phyloP scores from a whole-genome alignment of 1,140 invertebrate species.

The Nasonia giraulti region DNA sequence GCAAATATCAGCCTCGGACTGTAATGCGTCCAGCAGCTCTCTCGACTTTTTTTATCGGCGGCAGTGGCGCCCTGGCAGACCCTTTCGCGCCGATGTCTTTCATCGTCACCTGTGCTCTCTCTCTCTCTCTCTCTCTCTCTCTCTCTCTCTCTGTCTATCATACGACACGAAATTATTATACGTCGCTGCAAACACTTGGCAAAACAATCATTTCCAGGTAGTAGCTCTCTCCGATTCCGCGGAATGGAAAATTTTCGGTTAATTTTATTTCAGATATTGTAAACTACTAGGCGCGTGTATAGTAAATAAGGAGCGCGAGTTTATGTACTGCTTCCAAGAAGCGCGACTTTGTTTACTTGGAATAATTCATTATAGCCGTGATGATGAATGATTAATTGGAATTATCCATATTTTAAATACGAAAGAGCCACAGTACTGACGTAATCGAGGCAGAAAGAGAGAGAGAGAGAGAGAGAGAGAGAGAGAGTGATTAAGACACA shows the following conservation, averaged over 20 bases:
- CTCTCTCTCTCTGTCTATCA: no score
- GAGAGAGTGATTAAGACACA: conserved; percentile 4
- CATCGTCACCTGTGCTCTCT: not conserved
- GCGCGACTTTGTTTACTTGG: not conserved
- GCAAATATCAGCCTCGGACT: conserved; percentile 70
- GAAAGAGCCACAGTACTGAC: not conserved
- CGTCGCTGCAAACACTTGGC: no score
- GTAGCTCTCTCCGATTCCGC: no score
- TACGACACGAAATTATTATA: no score
- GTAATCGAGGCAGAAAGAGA: not conserved
- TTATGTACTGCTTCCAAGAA: not conserved
- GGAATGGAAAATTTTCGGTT: not conserved
- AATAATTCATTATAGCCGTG: not conserved
- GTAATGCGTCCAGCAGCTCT: conserved; percentile 64
- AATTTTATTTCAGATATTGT: not conserved
- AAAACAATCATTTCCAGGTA: no score
- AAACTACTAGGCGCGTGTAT: no score
- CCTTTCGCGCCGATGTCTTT: not conserved
- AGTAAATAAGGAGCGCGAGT: no score
- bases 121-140: no score
- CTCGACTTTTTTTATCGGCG: conserved; percentile 6
- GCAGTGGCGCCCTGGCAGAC: not conserved
- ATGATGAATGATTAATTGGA: no score
- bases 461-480: not conserved
- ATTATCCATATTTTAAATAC: not conserved